A percentile compares a stretch with the other conserved stretches of the same genome.
These are phyloP conservation scores for Cricetomys ansorgei DNA, from an alignment of 2,113 vertebrate species.

Conservation along the genomic window DNA sequence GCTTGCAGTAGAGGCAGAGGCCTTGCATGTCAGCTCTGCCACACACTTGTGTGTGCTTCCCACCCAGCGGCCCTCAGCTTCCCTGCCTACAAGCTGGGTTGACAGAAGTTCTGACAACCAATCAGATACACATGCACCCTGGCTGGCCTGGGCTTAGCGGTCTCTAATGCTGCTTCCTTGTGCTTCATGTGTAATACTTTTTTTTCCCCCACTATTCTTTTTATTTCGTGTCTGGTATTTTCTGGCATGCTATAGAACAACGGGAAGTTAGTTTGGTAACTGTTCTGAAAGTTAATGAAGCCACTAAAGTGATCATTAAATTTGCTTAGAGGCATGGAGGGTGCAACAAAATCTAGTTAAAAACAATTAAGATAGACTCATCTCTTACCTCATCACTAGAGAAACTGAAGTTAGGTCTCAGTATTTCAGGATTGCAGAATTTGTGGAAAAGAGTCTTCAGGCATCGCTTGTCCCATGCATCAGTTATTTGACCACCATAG, in stretches of 20 bases:
- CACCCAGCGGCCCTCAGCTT: not conserved
- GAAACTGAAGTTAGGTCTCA: constrained; percentile 62
- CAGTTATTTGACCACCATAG: constrained; percentile 83
- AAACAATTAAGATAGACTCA: not conserved
- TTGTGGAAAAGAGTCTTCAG: constrained; percentile 79
- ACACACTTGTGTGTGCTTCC: not conserved
- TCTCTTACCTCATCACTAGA: constrained; percentile 42
- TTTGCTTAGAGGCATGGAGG: not conserved
- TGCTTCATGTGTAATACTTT: not conserved
- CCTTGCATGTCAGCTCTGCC: not conserved
- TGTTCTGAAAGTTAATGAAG: not conserved
- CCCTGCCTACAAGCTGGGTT: not conserved
- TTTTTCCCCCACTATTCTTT: constrained; percentile 22
- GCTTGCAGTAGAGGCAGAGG: not conserved
- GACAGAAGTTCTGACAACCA: not conserved
- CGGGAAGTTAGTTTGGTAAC: not conserved
- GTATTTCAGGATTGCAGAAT: constrained; percentile 78
- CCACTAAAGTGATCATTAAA: not conserved
- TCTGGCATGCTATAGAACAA: not conserved
- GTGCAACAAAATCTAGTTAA: not conserved
- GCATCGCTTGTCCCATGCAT: constrained; percentile 83
- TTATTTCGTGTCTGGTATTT: not conserved
- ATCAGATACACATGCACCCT: not conserved
- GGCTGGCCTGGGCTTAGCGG: not conserved
- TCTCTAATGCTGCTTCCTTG: not conserved